Percentiles rank a stretch among this genome's conserved stretches.
These are phyloP conservation scores for Menidia beryllina DNA, from an alignment of 2,113 vertebrate species.

Conservation along the genomic window DNA sequence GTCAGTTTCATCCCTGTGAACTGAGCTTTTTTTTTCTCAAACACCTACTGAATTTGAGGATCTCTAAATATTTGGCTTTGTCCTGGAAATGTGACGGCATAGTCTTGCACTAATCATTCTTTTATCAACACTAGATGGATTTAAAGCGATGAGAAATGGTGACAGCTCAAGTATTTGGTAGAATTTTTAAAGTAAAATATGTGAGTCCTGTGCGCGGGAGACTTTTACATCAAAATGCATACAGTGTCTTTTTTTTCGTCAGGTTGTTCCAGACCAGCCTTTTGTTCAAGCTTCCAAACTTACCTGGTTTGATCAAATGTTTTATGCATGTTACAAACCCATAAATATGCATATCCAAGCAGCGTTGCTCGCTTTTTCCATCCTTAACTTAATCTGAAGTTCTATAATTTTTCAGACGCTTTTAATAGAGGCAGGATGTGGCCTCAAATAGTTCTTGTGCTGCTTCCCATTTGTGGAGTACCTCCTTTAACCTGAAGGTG, in stretches of 20 bases:
- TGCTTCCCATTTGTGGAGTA: constrained; percentile 33
- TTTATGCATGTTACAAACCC: too few relatives aligned
- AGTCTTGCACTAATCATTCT: constrained; percentile 1
- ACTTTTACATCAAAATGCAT: background rate
- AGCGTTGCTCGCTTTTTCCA: background rate
- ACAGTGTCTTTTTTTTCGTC: background rate
- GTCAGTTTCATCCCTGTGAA: constrained; percentile 16
- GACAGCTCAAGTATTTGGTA: constrained; percentile 2
- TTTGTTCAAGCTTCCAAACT: too few relatives aligned
- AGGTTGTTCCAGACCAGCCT: background rate
- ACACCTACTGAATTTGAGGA: constrained; percentile 8
- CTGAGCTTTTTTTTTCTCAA: constrained; percentile 4
- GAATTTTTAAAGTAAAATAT: background rate
- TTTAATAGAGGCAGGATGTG: background rate
- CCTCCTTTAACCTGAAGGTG: constrained; percentile 84
- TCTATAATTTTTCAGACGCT: background rate
- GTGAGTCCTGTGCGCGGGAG: too few relatives aligned
- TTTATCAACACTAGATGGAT: background rate
- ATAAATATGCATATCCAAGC: too few relatives aligned
- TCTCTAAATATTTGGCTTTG: constrained; percentile 2
- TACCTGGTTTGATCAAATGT: too few relatives aligned
- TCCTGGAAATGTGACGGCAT: background rate
- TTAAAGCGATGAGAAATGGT: constrained; percentile 2
- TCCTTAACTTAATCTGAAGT: background rate
- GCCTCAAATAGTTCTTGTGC: constrained; percentile 5